A percentile compares a stretch with the other conserved stretches of the same genome.
These are phyloP conservation scores for Tetragonula clypearis DNA, from an alignment of 1,140 invertebrate species.

Conservation along the genomic window DNA sequence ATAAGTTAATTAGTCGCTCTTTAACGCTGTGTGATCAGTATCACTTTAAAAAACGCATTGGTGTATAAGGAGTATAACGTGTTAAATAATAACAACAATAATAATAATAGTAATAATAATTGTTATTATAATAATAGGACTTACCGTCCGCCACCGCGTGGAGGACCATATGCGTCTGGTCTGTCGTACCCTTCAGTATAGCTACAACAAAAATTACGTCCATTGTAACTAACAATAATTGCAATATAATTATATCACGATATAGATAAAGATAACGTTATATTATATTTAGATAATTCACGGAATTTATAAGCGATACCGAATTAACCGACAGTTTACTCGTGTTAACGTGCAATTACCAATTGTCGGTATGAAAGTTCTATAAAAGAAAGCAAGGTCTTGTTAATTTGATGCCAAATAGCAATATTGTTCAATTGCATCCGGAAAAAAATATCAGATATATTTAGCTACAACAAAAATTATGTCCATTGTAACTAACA, in stretches of 20 bases:
- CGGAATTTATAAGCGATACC: too few species aligned
- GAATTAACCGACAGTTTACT: too few species aligned
- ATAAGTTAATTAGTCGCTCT: slow-evolving; percentile 69
- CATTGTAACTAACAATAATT: not conserved
- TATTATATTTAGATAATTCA: too few species aligned
- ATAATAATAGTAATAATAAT: slow-evolving; percentile 20
- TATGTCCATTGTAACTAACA: not conserved
- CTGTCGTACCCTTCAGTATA: slow-evolving; percentile 80
- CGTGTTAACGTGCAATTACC: too few species aligned
- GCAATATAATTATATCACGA: too few species aligned
- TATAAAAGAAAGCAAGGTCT: too few species aligned
- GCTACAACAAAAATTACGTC: slow-evolving; percentile 61
- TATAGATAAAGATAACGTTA: too few species aligned
- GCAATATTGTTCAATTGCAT: too few species aligned
- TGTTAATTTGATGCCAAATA: too few species aligned
- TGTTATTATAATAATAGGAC: slow-evolving; percentile 54
- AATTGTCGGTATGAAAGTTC: too few species aligned
- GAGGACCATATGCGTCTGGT: slow-evolving; percentile 79
- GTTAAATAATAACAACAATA: slow-evolving; percentile 33
- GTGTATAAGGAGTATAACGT: slow-evolving; percentile 48
- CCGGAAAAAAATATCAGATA: too few species aligned
- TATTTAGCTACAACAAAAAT: slow-evolving; percentile 28
- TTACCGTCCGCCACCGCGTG: slow-evolving; percentile 79
- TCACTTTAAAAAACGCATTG: slow-evolving; percentile 67
- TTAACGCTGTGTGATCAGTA: slow-evolving; percentile 58